Base-by-base conservation (phyloP, 1,140 invertebrate genomes). In the Scaptomyza montana region DNA sequence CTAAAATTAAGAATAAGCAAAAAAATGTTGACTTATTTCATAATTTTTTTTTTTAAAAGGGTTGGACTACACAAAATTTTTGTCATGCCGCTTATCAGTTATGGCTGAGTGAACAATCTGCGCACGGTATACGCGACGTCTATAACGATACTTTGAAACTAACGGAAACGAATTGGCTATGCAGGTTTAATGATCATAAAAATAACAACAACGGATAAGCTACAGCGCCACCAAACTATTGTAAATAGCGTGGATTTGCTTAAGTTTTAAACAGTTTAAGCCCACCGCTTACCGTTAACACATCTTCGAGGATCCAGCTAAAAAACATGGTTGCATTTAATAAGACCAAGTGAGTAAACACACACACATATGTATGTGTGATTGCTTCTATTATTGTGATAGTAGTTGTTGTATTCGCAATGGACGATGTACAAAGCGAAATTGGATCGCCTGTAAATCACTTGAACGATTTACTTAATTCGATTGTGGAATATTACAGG, bases 291-390 rank as follows among this genome's bases (percentile, higher is more conserved):
- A 51, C 61, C 66, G 72, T 64, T 65, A 74, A 65, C 55, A 46
- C 71, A 68, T 65, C 60, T 10, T 13, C 36, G 25, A 19, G 5
- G 43, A 8, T 7, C 9, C 21, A 30, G 12, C 30, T 10, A 46
- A 9, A 9, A 36, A 69, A 78, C 51, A 80, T 80, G 78, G 78
- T 75, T 74, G 75, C 67, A 75, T 50, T 64, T 53, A 41, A 50
- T 13, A 43, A 45, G 59, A 55, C 54, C 71, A 78, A 75, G 78
- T 80, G 65, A 80, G 78, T 78, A 50, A 61, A 39, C 1, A 33
- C 21, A 25, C 21, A 25, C 3, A 4, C 9, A 53, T 39, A 13
- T 63, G 10, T 33, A 63, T 45, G 47, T 71, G 16, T 36, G 28
- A 43, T 43, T 64, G 16, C 10, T 19, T 36, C 19, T 43, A 12